phyloP scores from a whole-genome alignment of 1,140 invertebrate genomes.

The Sminthurinus signatus region DNA sequence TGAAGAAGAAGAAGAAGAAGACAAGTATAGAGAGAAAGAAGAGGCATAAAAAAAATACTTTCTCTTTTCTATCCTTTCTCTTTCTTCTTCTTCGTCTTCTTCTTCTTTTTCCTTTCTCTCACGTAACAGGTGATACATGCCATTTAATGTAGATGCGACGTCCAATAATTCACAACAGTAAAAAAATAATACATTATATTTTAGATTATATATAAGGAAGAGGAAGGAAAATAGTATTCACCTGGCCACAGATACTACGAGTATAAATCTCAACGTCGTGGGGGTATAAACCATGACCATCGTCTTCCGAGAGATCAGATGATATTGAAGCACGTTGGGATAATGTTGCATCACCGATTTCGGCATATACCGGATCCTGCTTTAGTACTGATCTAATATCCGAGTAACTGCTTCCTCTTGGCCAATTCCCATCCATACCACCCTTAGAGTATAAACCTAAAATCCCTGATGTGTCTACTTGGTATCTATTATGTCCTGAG shows the following conservation, averaged over 20 bases:
- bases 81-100: no score
- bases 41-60: no score
- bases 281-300: slow-evolving; percentile 34
- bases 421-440: slow-evolving; percentile 36
- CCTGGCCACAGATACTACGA: slow-evolving; percentile 36
- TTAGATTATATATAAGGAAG: not conserved
- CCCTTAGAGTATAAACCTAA: slow-evolving; percentile 36
- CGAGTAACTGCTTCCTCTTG: slow-evolving; percentile 40
- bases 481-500: slow-evolving; percentile 31
- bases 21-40: no score
- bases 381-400: slow-evolving; percentile 35
- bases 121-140: no score
- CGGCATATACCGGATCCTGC: slow-evolving; percentile 38
- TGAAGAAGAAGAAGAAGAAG: no score
- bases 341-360: slow-evolving; percentile 40
- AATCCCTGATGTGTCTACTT: slow-evolving; percentile 24
- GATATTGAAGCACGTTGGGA: slow-evolving; percentile 35
- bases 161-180: not conserved
- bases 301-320: slow-evolving; percentile 41
- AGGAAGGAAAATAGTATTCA: slow-evolving; percentile 12
- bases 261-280: slow-evolving; percentile 39
- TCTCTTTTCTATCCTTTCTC: no score
- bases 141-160: no score
- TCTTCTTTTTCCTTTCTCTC: no score
- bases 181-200: not conserved